Percentiles rank a stretch among this genome's conserved stretches.
Evolutionary conservation across 1,140 invertebrate species (phyloP).

Genomic region (Heliconius himera): DNA sequence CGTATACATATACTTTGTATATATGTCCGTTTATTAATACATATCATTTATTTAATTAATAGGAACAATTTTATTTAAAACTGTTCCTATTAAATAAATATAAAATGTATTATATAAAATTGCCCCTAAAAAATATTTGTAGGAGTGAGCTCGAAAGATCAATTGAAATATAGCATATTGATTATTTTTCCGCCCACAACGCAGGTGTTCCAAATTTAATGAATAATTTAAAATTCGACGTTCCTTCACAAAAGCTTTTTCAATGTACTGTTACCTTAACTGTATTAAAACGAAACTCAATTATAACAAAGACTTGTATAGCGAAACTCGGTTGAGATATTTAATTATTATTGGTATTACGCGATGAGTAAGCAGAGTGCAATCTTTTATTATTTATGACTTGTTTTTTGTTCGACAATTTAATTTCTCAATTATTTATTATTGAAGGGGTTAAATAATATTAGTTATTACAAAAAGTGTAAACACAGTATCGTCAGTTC

Average conservation of each 20-base stretch:
- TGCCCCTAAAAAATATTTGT: background rate
- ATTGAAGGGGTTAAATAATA: background rate
- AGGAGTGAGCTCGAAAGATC: background rate
- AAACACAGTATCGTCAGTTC: background rate
- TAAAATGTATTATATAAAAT: background rate
- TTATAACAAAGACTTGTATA: slow-evolving; percentile 13
- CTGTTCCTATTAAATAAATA: too few species aligned
- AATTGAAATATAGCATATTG: slow-evolving; percentile 15
- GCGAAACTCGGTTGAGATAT: slow-evolving; percentile 15
- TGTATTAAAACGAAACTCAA: slow-evolving; percentile 15
- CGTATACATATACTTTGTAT: too few species aligned
- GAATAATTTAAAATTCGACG: slow-evolving; percentile 9
- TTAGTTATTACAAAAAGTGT: background rate
- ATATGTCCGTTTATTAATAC: too few species aligned
- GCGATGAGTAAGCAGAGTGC: slow-evolving; percentile 19
- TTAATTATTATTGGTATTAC: slow-evolving; percentile 18
- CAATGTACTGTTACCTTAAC: slow-evolving; percentile 21
- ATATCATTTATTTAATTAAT: too few species aligned
- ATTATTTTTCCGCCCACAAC: background rate
- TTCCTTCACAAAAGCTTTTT: background rate
- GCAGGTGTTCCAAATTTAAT: slow-evolving; percentile 2
- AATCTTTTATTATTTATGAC: background rate
- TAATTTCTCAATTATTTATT: background rate
- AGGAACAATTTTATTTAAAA: too few species aligned
- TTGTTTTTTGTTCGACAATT: background rate